Conservation (phyloP, 1,140 invertebrate genomes). For the Danaus plexippus region DNA sequence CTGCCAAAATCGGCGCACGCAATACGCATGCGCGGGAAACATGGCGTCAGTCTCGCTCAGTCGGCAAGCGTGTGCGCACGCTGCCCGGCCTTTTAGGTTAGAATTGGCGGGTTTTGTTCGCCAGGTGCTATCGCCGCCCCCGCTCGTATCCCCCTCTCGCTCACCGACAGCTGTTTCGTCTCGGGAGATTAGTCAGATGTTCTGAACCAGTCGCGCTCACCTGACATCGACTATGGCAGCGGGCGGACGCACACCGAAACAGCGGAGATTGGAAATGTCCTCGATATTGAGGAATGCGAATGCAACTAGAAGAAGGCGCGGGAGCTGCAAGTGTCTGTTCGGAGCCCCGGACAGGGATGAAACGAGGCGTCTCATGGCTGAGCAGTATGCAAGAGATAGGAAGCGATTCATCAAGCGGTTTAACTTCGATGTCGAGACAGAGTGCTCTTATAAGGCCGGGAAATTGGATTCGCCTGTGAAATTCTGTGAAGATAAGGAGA, state of each 20-base stretch:
- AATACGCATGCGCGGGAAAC: conserved; percentile 57
- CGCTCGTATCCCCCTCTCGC: conserved; percentile 45
- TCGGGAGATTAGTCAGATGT: conserved; percentile 70
- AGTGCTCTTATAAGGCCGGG: conserved; percentile 48
- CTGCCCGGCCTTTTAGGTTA: conserved; percentile 57
- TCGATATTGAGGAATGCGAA: conserved; percentile 49
- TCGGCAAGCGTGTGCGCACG: conserved; percentile 50
- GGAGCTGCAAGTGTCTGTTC: conserved; percentile 64
- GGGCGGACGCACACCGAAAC: conserved; percentile 61
- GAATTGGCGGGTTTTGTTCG: conserved; percentile 61
- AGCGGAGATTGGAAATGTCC: conserved; percentile 56
- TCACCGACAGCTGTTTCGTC: conserved; percentile 69
- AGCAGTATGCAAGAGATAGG: conserved; percentile 59
- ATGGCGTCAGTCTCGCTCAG: conserved; percentile 52
- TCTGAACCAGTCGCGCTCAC: conserved; percentile 62
- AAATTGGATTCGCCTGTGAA: conserved; percentile 62
- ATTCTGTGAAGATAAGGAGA: conserved; percentile 56
- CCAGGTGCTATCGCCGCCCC: conserved; percentile 55
- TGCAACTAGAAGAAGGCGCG: conserved; percentile 48
- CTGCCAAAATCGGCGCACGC: conserved; percentile 59
- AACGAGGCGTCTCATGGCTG: conserved; percentile 53
- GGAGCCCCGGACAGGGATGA: conserved; percentile 62
- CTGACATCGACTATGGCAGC: conserved; percentile 59
- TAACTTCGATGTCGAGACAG: conserved; percentile 61
- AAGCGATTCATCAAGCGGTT: conserved; percentile 62